phyloP scores from a whole-genome alignment of 2,113 vertebrate genomes.

The Atrichornis clamosus region DNA sequence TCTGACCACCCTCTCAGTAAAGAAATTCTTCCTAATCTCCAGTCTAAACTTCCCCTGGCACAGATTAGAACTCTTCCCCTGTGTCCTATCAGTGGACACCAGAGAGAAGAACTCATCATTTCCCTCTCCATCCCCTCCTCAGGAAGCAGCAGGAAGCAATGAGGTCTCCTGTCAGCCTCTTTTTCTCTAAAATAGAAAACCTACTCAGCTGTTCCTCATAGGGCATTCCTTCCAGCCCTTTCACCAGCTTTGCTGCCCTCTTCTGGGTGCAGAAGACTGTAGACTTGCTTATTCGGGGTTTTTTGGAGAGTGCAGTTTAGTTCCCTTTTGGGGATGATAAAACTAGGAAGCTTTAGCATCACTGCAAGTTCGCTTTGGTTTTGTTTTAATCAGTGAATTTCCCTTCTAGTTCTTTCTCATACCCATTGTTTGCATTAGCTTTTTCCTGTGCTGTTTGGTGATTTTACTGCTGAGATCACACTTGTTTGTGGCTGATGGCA shows the following conservation, averaged over 20 bases:
- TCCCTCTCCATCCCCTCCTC: not conserved
- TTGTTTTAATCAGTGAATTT: not conserved
- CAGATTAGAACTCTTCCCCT: not conserved
- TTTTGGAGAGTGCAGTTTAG: not conserved
- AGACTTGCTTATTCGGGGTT: not conserved
- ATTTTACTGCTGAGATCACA: not conserved
- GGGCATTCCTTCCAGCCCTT: not conserved
- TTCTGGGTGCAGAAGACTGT: not conserved
- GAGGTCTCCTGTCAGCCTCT: not conserved
- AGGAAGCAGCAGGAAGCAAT: not conserved
- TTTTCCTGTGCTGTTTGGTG: not conserved
- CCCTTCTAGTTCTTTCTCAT: not conserved
- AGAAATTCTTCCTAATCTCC: not conserved
- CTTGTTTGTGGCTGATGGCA: not conserved
- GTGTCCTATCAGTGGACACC: not conserved
- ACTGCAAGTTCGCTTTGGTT: not conserved
- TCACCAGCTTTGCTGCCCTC: not conserved
- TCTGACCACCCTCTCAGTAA: not conserved
- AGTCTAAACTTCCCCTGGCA: not conserved
- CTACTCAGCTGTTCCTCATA: accelerated
- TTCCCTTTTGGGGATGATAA: not conserved
- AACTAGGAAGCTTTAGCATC: not conserved
- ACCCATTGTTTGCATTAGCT: accelerated
- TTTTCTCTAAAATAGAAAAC: not conserved
- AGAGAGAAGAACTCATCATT: not conserved